Evolutionary conservation across 92 coral and sea anemone genomes (phyloP), one percentile per base, ranked within the genome.

Genomic region (Parazoanthus atlanticus): DNA sequence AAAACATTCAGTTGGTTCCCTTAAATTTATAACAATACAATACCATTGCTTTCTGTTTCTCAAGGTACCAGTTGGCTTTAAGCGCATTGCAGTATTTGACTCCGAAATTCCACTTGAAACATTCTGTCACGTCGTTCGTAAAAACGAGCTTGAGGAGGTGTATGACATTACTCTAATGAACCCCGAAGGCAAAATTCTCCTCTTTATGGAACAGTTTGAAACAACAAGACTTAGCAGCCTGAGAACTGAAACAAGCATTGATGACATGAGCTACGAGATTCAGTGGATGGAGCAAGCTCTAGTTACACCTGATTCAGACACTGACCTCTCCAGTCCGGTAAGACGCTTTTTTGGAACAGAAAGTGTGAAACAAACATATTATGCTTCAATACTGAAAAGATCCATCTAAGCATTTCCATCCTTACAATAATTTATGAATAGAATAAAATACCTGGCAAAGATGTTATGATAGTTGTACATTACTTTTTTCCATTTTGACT

Each of bases 81-180:
- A 83, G 10, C 78, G 76, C n/a, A 81, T 88, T 36, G 56, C 78
- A 5, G 26, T 88, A 25, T 16, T 77, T 32, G 79, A 38, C 34
- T n/a, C 58, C 19, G 29, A 32, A 21, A 29, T 76, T 6, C 75
- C 47, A 26, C 26, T 77, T 8, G 46, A 40, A n/a, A 40, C 74
- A 8, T 64, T 81, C n/a, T 77, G 86, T 64, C 89, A 91, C 80
- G 85, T 64, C 6, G 71, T 13, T 30, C 10, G 17, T 30, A 75
- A 69, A 23, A 12, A 34, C 2, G 91, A 82, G n/a, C 29, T 40
- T 36, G 69, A 28, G 40, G 40, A 61, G 17, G 16, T 26, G 52
- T 85, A 46, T 43, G 81, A 79, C 40, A 71, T 91, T n/a, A 84
- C 88, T 26, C 71, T 88, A 64, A 76, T 89, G 89, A 70, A 74